Evolutionary conservation across 2,888 invertebrate genomes (phyloP), one percentile per base, ranked within the genome.

Genomic region (Tigriopus californicus): DNA sequence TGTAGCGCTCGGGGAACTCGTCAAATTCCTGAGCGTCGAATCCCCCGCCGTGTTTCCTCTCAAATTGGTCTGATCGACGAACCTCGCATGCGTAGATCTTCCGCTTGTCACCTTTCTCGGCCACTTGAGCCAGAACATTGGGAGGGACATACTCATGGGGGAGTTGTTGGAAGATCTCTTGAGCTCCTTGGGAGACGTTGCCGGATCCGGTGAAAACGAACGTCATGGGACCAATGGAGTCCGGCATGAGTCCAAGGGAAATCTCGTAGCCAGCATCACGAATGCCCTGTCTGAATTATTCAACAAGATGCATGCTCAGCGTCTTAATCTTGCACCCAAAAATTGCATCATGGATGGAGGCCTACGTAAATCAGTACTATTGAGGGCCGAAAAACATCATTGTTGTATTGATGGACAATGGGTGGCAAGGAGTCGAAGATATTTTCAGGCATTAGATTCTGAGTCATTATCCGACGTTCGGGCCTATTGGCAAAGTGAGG

Each of bases 261-360:
- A 99, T 91, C 74, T 98, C 97, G 71, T 99, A 99, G 0, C 98
- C 98, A n/a, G 94, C 91, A 70, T 98, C 98, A 18, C 98, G 77
- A 47, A 99, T 86, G 0, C 95, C 91, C 71, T 98, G 97, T 25
- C 88, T 79, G 0, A 33, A 33, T 33, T 33, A 33, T 33, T 33
- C 33, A 33, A 5, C 33, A 33, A n/a, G n/a, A n/a, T n/a, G n/a
- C n/a, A n/a, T n/a, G n/a, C n/a, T n/a, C n/a, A n/a, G n/a, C n/a
- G n/a, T n/a, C n/a, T n/a, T n/a, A n/a, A n/a, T n/a, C n/a, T n/a
- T n/a, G n/a, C n/a, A n/a, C n/a, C n/a, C n/a, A n/a, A n/a, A n/a
- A n/a, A n/a, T n/a, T n/a, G n/a, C n/a, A n/a, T n/a, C n/a, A n/a
- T n/a, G n/a, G n/a, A n/a, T n/a, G n/a, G n/a, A n/a, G n/a, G n/a